phyloP scores from a whole-genome alignment of 53 echinoderm and acorn worm species.

The Apostichopus leukothele region DNA sequence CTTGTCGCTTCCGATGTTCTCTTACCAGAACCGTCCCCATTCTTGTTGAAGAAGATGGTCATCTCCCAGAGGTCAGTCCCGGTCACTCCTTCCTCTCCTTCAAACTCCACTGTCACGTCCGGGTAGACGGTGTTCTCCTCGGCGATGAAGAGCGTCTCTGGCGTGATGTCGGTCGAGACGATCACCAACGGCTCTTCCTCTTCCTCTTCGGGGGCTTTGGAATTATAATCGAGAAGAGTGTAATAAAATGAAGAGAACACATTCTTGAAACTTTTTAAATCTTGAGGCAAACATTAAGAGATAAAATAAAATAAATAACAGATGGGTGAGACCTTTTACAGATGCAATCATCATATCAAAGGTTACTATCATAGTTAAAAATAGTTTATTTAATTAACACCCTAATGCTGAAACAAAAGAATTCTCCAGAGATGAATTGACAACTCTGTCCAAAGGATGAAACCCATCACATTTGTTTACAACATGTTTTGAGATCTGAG shows the following conservation, averaged over 20 bases:
- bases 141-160: neutral
- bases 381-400: too few species aligned
- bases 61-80: slow-evolving; percentile 67
- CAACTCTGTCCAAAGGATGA: too few species aligned
- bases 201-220: slow-evolving; percentile 13
- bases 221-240: neutral
- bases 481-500: too few species aligned
- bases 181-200: slow-evolving; percentile 32
- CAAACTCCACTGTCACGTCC: slow-evolving; percentile 14
- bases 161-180: slow-evolving; percentile 29
- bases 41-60: slow-evolving; percentile 55
- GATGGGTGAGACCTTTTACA: neutral
- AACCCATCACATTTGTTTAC: too few species aligned
- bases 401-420: too few species aligned
- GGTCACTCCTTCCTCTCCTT: slow-evolving; percentile 24
- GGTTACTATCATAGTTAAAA: too few species aligned
- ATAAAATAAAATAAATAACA: too few species aligned
- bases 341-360: too few species aligned
- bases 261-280: neutral
- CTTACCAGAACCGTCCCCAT: slow-evolving; percentile 55
- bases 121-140: slow-evolving; percentile 24
- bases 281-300: neutral
- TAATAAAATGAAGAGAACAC: neutral
- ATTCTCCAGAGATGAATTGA: too few species aligned
- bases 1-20: neutral